Evolutionary conservation across 2,113 vertebrate species (phyloP), one percentile per base, ranked within the genome.

Genomic region (Pomatorhinus ruficollis): DNA sequence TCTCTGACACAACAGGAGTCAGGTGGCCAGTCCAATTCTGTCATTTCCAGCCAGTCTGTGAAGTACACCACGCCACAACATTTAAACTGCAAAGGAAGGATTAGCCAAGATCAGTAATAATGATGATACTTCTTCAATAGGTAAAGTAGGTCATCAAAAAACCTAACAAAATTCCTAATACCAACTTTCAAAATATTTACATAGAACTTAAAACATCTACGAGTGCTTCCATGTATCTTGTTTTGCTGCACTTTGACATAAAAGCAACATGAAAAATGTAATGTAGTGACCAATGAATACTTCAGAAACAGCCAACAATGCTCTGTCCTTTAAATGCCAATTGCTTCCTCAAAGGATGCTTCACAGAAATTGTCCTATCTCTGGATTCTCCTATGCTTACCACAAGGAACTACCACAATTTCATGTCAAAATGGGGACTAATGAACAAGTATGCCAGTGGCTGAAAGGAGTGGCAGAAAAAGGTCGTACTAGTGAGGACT

Each of bases 41-140:
- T 99, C 99, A 99, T 99, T 98, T 99, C 99, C 97, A 99, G 95
- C 99, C 99, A 99, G 95, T 99, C 99, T 10, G 99, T 99, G 98
- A 99, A 99, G 98, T 99, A 99, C 77, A 99, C 99, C 68, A 99
- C 99, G 21, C 99, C 99, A 40, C 99, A 99, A 96, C 99, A 99
- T 90, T 99, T 98, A 97, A 99, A 99, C 99, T 99, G 97, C 71
- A 97, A 98, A 96, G 96, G 63, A 97, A 96, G 83, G 68, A 74
- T 95, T 45, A 53, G 42, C 31, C 76, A 63, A 71, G 37, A 94
- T 97, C 83, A 97, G 95, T 77, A 92, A 96, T 42, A 72, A 92
- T 65, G n/a, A 87, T 81, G 37, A 28, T 83, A 65, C 19, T 82
- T 81, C 39, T 80, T 89, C 66, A 79, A 35, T 1, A 87, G 45